Base-by-base conservation (phyloP, 2,888 invertebrate species). In the Aquatica leii region DNA sequence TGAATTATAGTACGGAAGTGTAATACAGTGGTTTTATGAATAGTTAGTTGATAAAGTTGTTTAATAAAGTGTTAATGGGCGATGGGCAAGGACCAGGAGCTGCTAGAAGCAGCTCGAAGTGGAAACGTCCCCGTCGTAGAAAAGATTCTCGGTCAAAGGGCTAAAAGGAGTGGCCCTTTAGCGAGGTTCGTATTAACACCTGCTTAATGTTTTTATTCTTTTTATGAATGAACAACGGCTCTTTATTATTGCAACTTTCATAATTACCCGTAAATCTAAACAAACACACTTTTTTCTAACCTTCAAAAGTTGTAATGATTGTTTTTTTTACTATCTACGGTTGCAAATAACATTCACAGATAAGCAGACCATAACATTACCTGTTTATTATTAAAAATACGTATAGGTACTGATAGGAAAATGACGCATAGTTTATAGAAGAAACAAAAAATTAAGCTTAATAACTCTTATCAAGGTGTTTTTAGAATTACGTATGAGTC, bases 81-180 rank as follows among this genome's bases (percentile, higher is more conserved):
- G 81, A 95, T 66, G 66, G 84, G 83, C 81, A 81, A 95, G 85
- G 97, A 97, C 84, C 95, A 96, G 84, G 97, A 97, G 85, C 88
- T 97, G 83, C 86, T 97, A 82, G 97, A 97, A 81, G 97, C 96
- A 75, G 95, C 97, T 73, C 90, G 97, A 77, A 94, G 90, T 85
- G 97, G 97, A 80, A 94, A 97, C 83, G 88, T 91, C 77, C 86
- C 88, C 73, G 88, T 91, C 76, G 94, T 96, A 72, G 95, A 96
- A 83, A 96, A 95, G 86, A 92, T 97, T 79, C 86, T 97, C 76
- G 90, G 88, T 75, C 93, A 93, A 83, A 90, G 92, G 84, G 90
- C 91, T 78, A 94, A 93, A 87, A 91, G 94, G 87, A 93, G 93
- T 86, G 95, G 95, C 86, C 95, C 95, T 76, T 86, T 95, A 83